A percentile compares a stretch with the other conserved stretches of the same genome.
These are phyloP conservation scores for Rhinichthys klamathensis DNA, from an alignment of 2,113 vertebrate genomes.

Conservation along the genomic window DNA sequence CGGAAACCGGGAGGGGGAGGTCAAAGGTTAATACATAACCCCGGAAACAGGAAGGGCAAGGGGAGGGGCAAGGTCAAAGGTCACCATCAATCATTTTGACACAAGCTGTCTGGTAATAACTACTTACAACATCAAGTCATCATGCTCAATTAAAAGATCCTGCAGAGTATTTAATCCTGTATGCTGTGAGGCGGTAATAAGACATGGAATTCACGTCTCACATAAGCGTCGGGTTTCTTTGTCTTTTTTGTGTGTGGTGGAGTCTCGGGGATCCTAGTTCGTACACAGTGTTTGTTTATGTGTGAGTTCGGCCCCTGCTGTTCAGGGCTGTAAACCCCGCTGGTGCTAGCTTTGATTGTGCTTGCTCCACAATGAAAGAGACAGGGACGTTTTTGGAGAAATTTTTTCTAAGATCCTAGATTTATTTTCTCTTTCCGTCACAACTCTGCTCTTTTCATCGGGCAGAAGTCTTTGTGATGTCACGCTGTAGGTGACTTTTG, in stretches of 20 bases:
- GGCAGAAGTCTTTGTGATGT: slow-evolving; percentile 44
- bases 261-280: not conserved
- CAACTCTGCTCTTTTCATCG: slow-evolving; percentile 37
- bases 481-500: slow-evolving; percentile 51
- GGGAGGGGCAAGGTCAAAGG: too few species aligned
- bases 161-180: not conserved
- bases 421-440: slow-evolving; percentile 25
- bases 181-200: not conserved
- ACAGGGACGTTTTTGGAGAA: not conserved
- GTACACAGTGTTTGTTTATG: slow-evolving; percentile 4
- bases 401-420: slow-evolving; percentile 1
- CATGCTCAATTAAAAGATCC: slow-evolving; percentile 1
- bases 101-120: too few species aligned
- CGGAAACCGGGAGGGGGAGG: too few species aligned
- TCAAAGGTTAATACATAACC: too few species aligned
- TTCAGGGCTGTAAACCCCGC: slow-evolving; percentile 49
- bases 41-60: too few species aligned
- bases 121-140: slow-evolving; percentile 15
- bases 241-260: not conserved
- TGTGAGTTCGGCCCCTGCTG: slow-evolving; percentile 36
- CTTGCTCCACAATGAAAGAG: slow-evolving; percentile 42
- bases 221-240: not conserved
- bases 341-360: slow-evolving; percentile 66
- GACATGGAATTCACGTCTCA: not conserved
- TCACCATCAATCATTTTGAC: too few species aligned